A percentile compares a stretch with the other conserved stretches of the same genome.
phyloP scores from a whole-genome alignment of 2,113 vertebrate genomes.

The Carassius gibelio region DNA sequence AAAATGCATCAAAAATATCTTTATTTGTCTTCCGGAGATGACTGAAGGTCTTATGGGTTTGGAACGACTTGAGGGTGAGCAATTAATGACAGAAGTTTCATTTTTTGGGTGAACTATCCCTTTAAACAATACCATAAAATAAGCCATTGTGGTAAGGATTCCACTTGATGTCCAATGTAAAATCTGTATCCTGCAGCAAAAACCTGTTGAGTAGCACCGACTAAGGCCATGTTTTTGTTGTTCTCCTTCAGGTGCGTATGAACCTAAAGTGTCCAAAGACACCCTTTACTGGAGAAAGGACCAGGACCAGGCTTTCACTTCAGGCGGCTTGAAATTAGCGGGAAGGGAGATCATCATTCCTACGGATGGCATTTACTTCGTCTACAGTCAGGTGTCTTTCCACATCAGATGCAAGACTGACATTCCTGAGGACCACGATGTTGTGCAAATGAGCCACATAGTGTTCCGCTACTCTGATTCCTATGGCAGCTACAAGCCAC shows the following conservation, averaged over 20 bases:
- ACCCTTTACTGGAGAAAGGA: conserved; percentile 62
- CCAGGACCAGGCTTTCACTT: conserved; percentile 63
- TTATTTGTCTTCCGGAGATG: no score
- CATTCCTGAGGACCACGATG: fast-evolving
- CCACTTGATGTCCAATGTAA: background rate
- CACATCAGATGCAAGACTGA: conserved; percentile 58
- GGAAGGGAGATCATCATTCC: conserved; percentile 70
- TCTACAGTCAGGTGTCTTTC: conserved; percentile 78
- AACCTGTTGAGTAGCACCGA: background rate
- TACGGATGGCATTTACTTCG: conserved; percentile 69
- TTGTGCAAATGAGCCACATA: conserved; percentile 66
- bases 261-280: fast-evolving
- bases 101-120: no score
- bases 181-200: background rate
- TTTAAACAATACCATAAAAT: background rate
- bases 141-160: background rate
- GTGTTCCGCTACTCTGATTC: conserved; percentile 64
- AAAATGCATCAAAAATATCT: no score
- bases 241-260: conserved; percentile 61
- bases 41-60: no score
- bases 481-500: conserved; percentile 38
- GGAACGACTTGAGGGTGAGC: no score
- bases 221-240: background rate
- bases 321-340: conserved; percentile 62
- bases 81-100: no score